Evolutionary conservation across 1,140 invertebrate species (phyloP), one percentile per base, ranked within the genome.

Genomic region (Whitmania pigra): DNA sequence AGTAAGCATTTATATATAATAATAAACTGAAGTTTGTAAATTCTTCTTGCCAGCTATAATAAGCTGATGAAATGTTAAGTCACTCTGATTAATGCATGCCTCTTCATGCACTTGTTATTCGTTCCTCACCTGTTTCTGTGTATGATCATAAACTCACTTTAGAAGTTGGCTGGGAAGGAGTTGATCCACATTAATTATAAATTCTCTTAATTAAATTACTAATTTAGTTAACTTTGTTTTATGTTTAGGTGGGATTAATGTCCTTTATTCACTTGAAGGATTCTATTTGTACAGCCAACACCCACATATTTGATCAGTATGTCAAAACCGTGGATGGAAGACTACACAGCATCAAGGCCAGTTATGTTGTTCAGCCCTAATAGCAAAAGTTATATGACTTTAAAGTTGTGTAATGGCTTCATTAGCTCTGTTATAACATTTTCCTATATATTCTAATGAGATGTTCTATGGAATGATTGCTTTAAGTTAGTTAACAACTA

Each of bases 291-390:
- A 22, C 11, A 2, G 22, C 57, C 18, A n/a, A 11, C 29, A 63
- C 57, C 11, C 57, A 63, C 15, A n/a, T 63, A 22, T 63, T 63
- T 31, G 57, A 63, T 63, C 57, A 63, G 20, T 63, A 63, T 63
- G 57, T 63, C 57, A 63, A 63, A 63, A 63, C 57, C 15, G 9
- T 25, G 22, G 22, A 31, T 63, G 57, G 57, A 13, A 63, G 22
- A 63, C 29, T 63, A 15, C 57, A 63, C 29, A 63, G 18, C 18
- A 63, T 63, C 11, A 63, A 63, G 57, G 57, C 29, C 4, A 25
- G 22, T 6, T 17, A 11, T 63, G 4, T 22, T 63, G 9, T 15
- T 63, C 22, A 63, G 5, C 6, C 9, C 9, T 13, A 17, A 15
- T 25, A 63, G 22, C 22, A 63, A 63, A 60, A 63, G 22, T n/a